Evolutionary conservation across 2,888 invertebrate genomes (phyloP).

Genomic region (Drosophila emarginata): DNA sequence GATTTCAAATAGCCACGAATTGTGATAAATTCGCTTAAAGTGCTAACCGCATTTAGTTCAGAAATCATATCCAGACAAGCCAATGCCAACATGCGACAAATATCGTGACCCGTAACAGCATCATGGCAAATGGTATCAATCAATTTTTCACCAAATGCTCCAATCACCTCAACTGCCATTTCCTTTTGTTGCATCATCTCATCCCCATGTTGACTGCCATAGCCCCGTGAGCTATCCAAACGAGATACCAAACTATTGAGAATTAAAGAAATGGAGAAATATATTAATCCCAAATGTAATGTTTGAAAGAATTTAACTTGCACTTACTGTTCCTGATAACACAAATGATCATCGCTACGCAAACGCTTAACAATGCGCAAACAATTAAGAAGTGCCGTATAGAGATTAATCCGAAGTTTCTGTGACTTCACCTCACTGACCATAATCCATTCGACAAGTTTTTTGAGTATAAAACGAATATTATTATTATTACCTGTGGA

Average conservation of each 20-base stretch:
- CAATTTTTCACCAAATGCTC: conserved; percentile 90
- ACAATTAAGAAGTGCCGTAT: conserved; percentile 91
- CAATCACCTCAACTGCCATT: conserved; percentile 85
- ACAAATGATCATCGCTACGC: conserved; percentile 55
- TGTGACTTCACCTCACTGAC: conserved; percentile 91
- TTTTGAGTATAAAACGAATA: conserved; percentile 86
- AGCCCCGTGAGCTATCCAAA: conserved; percentile 85
- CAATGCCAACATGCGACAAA: conserved; percentile 94
- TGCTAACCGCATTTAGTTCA: conserved; percentile 88
- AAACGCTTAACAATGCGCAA: conserved; percentile 87
- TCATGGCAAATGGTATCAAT: conserved; percentile 93
- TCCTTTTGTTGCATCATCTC: conserved; percentile 56
- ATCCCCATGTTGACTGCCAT: conserved; percentile 71
- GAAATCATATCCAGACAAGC: conserved; percentile 91
- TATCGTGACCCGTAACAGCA: conserved; percentile 93
- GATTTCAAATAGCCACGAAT: conserved; percentile 89
- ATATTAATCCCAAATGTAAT: too few species aligned
- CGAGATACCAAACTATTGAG: conserved; percentile 87
- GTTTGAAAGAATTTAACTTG: too few species aligned
- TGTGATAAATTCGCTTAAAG: conserved; percentile 86
- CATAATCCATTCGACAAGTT: conserved; percentile 92
- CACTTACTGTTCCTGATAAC: conserved; percentile 65
- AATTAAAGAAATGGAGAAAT: too few species aligned
- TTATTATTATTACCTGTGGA: conserved; percentile 37
- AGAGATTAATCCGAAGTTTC: conserved; percentile 92